Conservation (phyloP, 2,888 invertebrate species). For the Pollenia griseotomentosa region DNA sequence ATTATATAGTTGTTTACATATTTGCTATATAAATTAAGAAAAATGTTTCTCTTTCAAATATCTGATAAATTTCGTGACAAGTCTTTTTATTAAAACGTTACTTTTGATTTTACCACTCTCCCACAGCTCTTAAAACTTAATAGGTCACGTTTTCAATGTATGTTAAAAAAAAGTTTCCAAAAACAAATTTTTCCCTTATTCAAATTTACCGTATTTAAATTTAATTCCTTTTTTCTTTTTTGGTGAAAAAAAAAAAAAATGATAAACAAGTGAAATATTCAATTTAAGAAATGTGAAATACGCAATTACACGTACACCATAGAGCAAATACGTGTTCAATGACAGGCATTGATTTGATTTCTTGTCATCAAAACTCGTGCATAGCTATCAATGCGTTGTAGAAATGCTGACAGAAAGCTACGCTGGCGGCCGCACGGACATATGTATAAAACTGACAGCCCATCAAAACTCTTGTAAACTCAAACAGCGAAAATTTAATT, state of each 20-base stretch:
- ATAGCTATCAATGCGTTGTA: slow-evolving; percentile 13
- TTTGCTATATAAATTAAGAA: too few relatives aligned
- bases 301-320: slow-evolving; percentile 66
- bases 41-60: too few relatives aligned
- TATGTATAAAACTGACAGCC: slow-evolving; percentile 14
- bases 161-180: slow-evolving; percentile 27
- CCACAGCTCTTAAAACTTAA: background rate
- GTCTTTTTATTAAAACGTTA: too few relatives aligned
- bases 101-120: too few relatives aligned
- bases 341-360: slow-evolving; percentile 69
- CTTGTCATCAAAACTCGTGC: slow-evolving; percentile 51
- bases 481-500: slow-evolving; percentile 31
- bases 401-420: background rate
- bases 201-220: slow-evolving; percentile 59
- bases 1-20: too few relatives aligned
- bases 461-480: slow-evolving; percentile 38
- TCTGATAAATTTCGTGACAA: too few relatives aligned
- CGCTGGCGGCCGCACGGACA: background rate
- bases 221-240: slow-evolving; percentile 36
- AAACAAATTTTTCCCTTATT: slow-evolving; percentile 7
- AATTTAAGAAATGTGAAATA: slow-evolving; percentile 61
- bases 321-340: slow-evolving; percentile 65
- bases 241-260: background rate
- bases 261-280: slow-evolving; percentile 41
- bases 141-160: slow-evolving; percentile 42